These are phyloP conservation scores for Protonibea diacanthus DNA, from an alignment of 2,797 vertebrate species.

Conservation along the genomic window DNA sequence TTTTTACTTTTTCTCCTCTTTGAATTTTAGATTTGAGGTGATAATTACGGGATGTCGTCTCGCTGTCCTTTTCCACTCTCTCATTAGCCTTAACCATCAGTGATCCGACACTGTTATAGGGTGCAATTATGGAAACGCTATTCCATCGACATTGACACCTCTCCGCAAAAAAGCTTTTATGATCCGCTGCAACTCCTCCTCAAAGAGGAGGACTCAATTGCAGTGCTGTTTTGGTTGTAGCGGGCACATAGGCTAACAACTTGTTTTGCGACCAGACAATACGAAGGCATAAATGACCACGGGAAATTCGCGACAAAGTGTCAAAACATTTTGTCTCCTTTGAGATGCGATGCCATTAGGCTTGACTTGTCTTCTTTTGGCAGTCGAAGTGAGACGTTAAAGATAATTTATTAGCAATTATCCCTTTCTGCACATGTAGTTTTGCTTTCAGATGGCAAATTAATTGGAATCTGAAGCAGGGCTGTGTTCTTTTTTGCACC, in stretches of 20 bases:
- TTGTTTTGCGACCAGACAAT: slow-evolving; percentile 57
- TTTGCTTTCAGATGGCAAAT: slow-evolving; percentile 69
- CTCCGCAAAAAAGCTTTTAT: slow-evolving; percentile 54
- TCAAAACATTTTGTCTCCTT: slow-evolving; percentile 66
- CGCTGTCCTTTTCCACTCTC: slow-evolving; percentile 62
- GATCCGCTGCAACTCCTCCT: slow-evolving; percentile 47
- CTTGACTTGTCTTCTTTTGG: slow-evolving; percentile 24
- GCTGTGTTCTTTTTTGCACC: slow-evolving; percentile 70
- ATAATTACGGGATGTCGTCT: slow-evolving; percentile 76
- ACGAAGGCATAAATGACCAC: slow-evolving; percentile 40
- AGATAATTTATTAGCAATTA: slow-evolving; percentile 69
- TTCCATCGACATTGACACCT: slow-evolving; percentile 61
- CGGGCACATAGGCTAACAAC: slow-evolving; percentile 36
- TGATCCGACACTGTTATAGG: slow-evolving; percentile 63
- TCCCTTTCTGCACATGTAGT: slow-evolving; percentile 55
- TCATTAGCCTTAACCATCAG: slow-evolving; percentile 71
- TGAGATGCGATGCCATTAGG: slow-evolving; percentile 50
- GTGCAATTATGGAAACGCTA: slow-evolving; percentile 67
- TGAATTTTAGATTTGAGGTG: slow-evolving; percentile 67
- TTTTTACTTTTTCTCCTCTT: slow-evolving; percentile 28
- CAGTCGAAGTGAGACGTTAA: slow-evolving; percentile 46
- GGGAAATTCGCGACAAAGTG: slow-evolving; percentile 30
- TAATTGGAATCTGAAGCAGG: slow-evolving; percentile 73
- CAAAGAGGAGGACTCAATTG: slow-evolving; percentile 41
- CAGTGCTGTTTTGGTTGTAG: slow-evolving; percentile 25